Percentiles rank a stretch among this genome's conserved stretches.
phyloP scores from a whole-genome alignment of 2,113 vertebrate genomes.

The Columbina picui region DNA sequence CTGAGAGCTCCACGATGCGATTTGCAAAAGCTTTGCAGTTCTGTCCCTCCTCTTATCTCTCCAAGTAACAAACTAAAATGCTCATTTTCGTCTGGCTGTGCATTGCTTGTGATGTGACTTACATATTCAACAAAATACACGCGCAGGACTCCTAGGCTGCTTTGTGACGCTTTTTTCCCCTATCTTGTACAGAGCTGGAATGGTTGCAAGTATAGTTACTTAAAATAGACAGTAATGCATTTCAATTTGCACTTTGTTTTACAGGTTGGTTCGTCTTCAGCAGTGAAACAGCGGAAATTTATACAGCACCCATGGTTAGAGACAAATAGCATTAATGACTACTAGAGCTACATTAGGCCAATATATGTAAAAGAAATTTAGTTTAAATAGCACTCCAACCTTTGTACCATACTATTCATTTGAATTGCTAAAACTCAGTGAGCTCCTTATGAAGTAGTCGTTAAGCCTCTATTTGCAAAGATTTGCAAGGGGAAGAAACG shows the following conservation, averaged over 20 bases:
- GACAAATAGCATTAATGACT: not conserved
- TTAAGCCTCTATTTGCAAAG: not conserved
- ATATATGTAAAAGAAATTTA: not conserved
- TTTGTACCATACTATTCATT: not conserved
- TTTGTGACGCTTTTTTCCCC: not conserved
- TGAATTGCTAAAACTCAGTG: not conserved
- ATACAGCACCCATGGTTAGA: not conserved
- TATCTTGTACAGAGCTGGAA: not conserved
- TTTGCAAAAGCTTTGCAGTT: not conserved
- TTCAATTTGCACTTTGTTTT: constrained; percentile 1
- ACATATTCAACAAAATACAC: not conserved
- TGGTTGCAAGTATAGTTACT: constrained; percentile 21
- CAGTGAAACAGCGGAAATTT: not conserved
- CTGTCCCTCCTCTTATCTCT: not conserved
- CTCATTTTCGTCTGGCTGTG: not conserved
- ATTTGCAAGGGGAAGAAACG: not conserved
- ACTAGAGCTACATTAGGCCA: not conserved
- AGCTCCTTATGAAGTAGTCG: not conserved
- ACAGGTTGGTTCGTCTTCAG: constrained; percentile 11
- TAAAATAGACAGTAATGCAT: not conserved
- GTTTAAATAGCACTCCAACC: not conserved
- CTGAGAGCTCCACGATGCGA: not conserved
- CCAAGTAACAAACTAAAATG: not conserved
- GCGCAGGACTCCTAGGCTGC: not conserved
- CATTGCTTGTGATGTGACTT: not conserved